These are phyloP conservation scores for Scaptomyza pallida DNA, from an alignment of 1,140 invertebrate genomes.

Conservation along the genomic window DNA sequence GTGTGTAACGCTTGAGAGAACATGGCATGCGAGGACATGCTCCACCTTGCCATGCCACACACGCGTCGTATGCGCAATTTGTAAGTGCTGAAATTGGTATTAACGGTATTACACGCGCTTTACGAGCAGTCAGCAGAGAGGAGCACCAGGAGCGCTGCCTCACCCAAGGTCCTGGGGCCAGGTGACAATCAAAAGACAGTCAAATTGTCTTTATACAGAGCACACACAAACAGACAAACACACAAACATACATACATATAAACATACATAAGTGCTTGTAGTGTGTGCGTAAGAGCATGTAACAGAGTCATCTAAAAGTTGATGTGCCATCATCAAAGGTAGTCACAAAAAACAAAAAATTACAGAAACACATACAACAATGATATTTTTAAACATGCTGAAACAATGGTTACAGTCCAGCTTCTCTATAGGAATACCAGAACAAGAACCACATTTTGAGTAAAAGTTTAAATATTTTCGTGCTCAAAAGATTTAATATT, in stretches of 20 bases:
- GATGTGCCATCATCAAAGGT: slow-evolving; percentile 35
- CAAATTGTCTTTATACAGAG: slow-evolving; percentile 26
- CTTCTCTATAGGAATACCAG: no score
- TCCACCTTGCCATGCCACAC: slow-evolving; percentile 39
- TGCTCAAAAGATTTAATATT: no score
- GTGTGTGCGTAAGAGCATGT: not conserved
- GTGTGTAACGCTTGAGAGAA: slow-evolving; percentile 27
- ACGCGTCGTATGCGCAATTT: slow-evolving; percentile 78
- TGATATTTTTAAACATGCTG: slow-evolving; percentile 1
- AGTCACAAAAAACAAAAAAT: slow-evolving; percentile 28
- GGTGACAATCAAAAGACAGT: slow-evolving; percentile 47
- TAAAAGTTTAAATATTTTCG: no score
- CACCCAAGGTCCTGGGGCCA: slow-evolving; percentile 5
- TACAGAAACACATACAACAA: not conserved
- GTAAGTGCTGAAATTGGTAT: slow-evolving; percentile 78
- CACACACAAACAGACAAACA: not conserved
- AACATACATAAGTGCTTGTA: not conserved
- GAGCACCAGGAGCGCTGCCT: slow-evolving; percentile 7
- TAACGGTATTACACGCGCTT: slow-evolving; percentile 76
- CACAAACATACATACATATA: not conserved
- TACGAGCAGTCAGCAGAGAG: slow-evolving; percentile 65
- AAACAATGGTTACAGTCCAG: not conserved
- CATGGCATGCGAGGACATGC: slow-evolving; percentile 11
- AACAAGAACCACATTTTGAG: no score
- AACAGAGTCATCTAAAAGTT: slow-evolving; percentile 25